A percentile compares a stretch with the other conserved stretches of the same genome.
Evolutionary conservation across 2,113 vertebrate species (phyloP).

Genomic region (Sinocyclocheilus maitianheensis): DNA sequence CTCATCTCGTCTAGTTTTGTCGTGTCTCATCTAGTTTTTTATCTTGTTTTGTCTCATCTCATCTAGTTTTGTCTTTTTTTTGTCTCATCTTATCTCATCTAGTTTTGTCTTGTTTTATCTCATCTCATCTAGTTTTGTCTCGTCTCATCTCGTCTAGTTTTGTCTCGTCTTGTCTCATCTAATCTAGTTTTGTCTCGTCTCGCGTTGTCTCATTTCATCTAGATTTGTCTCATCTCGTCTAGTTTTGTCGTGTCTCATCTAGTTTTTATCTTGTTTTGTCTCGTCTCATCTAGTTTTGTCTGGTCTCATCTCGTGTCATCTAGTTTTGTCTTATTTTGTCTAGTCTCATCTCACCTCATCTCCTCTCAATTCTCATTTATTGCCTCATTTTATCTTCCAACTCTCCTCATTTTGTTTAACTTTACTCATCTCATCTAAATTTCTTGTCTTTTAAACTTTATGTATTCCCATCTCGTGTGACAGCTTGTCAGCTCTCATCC

Average conservation of each 20-base stretch:
- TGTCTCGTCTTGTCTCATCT: neutral
- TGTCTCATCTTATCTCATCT: too few relatives aligned
- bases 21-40: neutral
- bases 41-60: neutral
- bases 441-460: neutral
- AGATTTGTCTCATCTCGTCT: fast-evolving
- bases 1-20: neutral
- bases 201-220: fast-evolving
- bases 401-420: too few relatives aligned
- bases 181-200: neutral
- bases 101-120: neutral
- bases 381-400: neutral
- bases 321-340: neutral
- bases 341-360: neutral
- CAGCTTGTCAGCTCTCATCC: neutral
- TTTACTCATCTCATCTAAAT: neutral
- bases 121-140: neutral
- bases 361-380: neutral
- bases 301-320: neutral
- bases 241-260: neutral
- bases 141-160: too few relatives aligned
- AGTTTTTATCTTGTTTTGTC: neutral
- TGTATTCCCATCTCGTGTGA: neutral
- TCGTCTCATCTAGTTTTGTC: fast-evolving
- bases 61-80: too few relatives aligned